These are phyloP conservation scores for Steatocranus sp. DNA, from an alignment of 2,797 vertebrate genomes.

Conservation along the genomic window DNA sequence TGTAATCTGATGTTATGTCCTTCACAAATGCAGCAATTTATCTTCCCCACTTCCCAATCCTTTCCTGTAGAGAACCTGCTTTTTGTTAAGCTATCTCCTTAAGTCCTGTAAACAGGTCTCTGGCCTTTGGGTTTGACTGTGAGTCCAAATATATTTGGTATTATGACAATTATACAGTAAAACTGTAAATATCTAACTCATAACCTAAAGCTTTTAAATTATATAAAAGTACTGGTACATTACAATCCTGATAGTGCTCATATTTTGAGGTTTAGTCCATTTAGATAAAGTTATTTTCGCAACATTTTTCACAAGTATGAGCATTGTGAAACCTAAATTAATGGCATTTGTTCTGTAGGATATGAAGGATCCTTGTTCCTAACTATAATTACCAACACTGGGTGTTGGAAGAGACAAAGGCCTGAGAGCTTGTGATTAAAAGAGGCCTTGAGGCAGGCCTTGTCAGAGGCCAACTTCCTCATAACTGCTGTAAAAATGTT, in stretches of 20 bases:
- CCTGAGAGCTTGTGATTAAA: background rate
- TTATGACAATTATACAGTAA: background rate
- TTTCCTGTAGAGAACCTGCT: background rate
- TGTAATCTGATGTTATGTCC: background rate
- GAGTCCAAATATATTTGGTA: background rate
- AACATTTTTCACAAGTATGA: background rate
- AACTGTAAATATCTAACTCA: background rate
- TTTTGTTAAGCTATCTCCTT: background rate
- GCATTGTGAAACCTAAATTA: background rate
- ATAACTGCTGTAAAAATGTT: background rate
- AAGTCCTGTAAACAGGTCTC: background rate
- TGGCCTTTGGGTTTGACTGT: background rate
- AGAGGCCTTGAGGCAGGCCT: background rate
- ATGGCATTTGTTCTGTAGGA: background rate
- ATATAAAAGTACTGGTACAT: background rate
- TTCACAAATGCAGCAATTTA: background rate
- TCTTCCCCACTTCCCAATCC: background rate
- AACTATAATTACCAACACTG: rapidly evolving
- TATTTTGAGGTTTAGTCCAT: background rate
- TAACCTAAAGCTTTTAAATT: background rate
- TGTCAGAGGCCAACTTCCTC: background rate
- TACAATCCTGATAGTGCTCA: background rate
- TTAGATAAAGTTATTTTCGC: background rate
- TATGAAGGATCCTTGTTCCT: background rate
- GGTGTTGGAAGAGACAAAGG: background rate